Base-by-base conservation (phyloP, 2,888 invertebrate species). In the Platypus cylindrus region DNA sequence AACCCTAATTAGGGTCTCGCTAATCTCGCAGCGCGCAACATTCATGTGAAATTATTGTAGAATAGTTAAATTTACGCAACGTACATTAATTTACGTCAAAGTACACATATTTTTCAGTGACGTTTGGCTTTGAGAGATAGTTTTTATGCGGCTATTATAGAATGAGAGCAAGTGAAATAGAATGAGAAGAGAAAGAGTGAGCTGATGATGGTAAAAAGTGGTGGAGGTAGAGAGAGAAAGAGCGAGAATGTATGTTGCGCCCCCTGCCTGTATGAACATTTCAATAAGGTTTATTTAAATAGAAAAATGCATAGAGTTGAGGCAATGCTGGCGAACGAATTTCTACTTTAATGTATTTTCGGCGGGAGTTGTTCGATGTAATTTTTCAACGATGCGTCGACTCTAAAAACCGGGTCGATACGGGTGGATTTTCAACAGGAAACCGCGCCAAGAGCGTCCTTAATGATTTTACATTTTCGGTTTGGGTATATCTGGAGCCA, bases 71-170 rank as follows among this genome's bases (percentile, higher is more conserved):
- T 61, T 60, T 60, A 57, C 59, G 58, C 51, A 54, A 60, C 60
- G 61, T 60, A 60, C 62, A 62, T 62, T 60, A 62, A 62, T 62
- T 60, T 58, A 60, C 59, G 60, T 62, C 62, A 62, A 62, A 60
- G 60, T 55, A 59, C 60, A 59, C 60, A 61, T 59, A 61, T 62
- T 62, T 62, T 60, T 60, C 60, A 58, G 56, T 56, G 58, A 57
- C 56, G 57, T 53, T 47, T 45, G 53, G 56, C 59, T 59, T 56
- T 56, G 59, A 59, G 56, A 60, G 62, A 62, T 62, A 62, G 62
- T 62, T 62, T 62, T 62, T 27, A n/a, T n/a, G n/a, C n/a, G n/a
- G n/a, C n/a, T n/a, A n/a, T n/a, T n/a, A n/a, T n/a, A n/a, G n/a
- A n/a, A n/a, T n/a, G n/a, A n/a, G n/a, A n/a, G n/a, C n/a, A n/a